A percentile compares a stretch with the other conserved stretches of the same genome.
Conservation (phyloP, 2,888 invertebrate species). For the Globia sparganii region DNA sequence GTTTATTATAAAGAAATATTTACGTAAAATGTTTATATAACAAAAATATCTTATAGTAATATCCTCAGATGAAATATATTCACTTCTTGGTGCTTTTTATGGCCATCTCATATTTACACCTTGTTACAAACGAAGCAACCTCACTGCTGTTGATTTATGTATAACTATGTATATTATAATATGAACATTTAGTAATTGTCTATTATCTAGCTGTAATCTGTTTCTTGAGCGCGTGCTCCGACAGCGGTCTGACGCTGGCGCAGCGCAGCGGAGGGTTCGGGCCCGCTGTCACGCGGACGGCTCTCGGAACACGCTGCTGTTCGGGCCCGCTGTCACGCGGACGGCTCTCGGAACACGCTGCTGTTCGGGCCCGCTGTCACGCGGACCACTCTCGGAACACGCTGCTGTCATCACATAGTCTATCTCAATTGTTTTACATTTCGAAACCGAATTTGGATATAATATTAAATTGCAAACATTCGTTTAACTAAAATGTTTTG, state of each 20-base stretch:
- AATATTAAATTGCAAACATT: constrained; percentile 83
- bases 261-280: neutral
- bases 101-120: constrained; percentile 86
- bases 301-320: constrained; percentile 61
- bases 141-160: constrained; percentile 80
- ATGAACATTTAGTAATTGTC: constrained; percentile 71
- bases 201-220: constrained; percentile 75
- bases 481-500: constrained; percentile 73
- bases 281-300: neutral
- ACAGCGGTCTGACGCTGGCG: neutral
- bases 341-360: constrained; percentile 42
- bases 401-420: constrained; percentile 71
- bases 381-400: constrained; percentile 38
- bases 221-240: constrained; percentile 68
- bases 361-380: constrained; percentile 21
- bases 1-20: constrained; percentile 89
- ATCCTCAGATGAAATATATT: constrained; percentile 82
- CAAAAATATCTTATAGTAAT: constrained; percentile 82
- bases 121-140: constrained; percentile 83
- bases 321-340: constrained; percentile 17
- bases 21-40: constrained; percentile 85
- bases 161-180: constrained; percentile 75
- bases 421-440: constrained; percentile 71
- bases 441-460: constrained; percentile 82
- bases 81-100: constrained; percentile 86